These are phyloP conservation scores for Melopsittacus undulatus DNA, from an alignment of 2,797 vertebrate genomes.

Conservation along the genomic window DNA sequence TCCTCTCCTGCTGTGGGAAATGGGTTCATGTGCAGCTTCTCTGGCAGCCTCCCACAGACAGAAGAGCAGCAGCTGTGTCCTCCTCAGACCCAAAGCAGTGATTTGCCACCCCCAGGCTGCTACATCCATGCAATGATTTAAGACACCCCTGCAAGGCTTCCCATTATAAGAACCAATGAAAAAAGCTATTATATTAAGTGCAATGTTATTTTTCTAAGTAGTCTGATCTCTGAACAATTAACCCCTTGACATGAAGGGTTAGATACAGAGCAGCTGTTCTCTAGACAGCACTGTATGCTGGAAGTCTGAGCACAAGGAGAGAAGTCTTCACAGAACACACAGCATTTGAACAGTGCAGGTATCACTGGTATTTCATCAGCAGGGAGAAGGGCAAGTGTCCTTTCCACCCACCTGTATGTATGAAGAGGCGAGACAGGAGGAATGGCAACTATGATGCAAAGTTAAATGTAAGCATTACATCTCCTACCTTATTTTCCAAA, in stretches of 20 bases:
- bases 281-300: neutral
- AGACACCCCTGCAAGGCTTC: neutral
- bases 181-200: neutral
- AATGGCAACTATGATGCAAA: neutral
- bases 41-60: neutral
- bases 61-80: neutral
- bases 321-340: neutral
- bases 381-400: neutral
- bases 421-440: neutral
- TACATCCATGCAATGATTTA: neutral
- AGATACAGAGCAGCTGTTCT: neutral
- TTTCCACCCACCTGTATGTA: neutral
- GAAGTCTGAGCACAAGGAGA: neutral
- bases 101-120: neutral
- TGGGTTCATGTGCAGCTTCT: neutral
- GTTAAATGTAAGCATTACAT: neutral
- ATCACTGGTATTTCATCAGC: neutral
- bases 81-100: neutral
- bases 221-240: neutral
- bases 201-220: neutral
- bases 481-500: neutral
- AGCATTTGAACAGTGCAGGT: neutral
- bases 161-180: neutral
- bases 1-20: neutral
- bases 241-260: neutral